phyloP scores from a whole-genome alignment of 1,140 invertebrate species.

The Pogonomyrmex californicus region DNA sequence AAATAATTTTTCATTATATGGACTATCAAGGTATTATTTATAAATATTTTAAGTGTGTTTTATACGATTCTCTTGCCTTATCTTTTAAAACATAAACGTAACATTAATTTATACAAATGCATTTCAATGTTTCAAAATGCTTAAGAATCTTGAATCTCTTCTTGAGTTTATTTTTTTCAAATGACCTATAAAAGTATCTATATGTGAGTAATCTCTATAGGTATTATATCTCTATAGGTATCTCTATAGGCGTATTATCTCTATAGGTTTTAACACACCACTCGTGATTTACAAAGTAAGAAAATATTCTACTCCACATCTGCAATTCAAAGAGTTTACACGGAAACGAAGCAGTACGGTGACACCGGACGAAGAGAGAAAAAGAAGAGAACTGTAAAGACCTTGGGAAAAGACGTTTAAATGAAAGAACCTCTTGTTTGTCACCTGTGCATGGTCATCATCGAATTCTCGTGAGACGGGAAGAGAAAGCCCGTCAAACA shows the following conservation, averaged over 20 bases:
- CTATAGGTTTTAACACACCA: background rate
- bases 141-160: slow-evolving; percentile 1
- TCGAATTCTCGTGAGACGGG: background rate
- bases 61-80: background rate
- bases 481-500: slow-evolving; percentile 67
- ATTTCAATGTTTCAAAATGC: background rate
- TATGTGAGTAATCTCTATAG: no score
- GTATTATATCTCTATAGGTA: no score
- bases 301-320: slow-evolving; percentile 9
- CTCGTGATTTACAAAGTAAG: background rate
- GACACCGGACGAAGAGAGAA: background rate
- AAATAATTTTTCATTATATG: background rate
- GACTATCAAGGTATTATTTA: background rate
- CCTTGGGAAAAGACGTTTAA: slow-evolving; percentile 36
- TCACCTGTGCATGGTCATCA: slow-evolving; percentile 20
- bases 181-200: no score
- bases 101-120: background rate
- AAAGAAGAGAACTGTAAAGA: slow-evolving; percentile 20
- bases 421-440: slow-evolving; percentile 31
- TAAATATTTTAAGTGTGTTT: background rate
- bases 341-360: background rate
- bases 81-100: background rate
- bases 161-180: background rate
- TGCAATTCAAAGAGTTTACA: slow-evolving; percentile 37
- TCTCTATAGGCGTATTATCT: background rate